Evolutionary conservation across 2,113 vertebrate genomes (phyloP).

Genomic region (Crotalus horridus): DNA sequence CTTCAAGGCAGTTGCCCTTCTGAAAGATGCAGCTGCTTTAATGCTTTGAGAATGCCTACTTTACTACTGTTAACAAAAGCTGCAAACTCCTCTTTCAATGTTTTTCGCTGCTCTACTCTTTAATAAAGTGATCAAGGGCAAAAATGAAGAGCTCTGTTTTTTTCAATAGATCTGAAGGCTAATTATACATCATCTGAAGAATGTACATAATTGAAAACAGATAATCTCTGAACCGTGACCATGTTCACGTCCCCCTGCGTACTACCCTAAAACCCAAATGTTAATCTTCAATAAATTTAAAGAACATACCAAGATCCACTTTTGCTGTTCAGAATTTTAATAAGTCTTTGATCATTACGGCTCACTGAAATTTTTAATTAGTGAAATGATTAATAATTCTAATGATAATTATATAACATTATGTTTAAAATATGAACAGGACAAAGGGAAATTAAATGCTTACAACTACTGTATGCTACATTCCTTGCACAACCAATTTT

Average conservation of each 20-base stretch:
- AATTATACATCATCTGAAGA: not conserved
- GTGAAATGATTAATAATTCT: not conserved
- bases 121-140: not conserved
- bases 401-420: conserved; percentile 4
- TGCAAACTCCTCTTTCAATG: not conserved
- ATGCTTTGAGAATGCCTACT: not conserved
- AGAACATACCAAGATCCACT: not conserved
- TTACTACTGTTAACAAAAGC: not conserved
- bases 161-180: not conserved
- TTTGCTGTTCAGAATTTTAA: not conserved
- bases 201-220: not conserved
- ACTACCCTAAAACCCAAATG: not conserved
- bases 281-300: not conserved
- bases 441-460: not conserved
- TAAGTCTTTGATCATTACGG: not conserved
- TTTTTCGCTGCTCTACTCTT: not conserved
- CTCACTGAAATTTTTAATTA: not conserved
- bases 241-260: not conserved
- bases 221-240: not conserved
- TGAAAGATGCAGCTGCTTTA: not conserved
- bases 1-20: not conserved
- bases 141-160: not conserved
- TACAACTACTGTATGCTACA: not conserved
- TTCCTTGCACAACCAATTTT: not conserved
- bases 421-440: not conserved